Evolutionary conservation across 2,888 invertebrate genomes (phyloP), one percentile per base, ranked within the genome.

Genomic region (Mythimna albipuncta): DNA sequence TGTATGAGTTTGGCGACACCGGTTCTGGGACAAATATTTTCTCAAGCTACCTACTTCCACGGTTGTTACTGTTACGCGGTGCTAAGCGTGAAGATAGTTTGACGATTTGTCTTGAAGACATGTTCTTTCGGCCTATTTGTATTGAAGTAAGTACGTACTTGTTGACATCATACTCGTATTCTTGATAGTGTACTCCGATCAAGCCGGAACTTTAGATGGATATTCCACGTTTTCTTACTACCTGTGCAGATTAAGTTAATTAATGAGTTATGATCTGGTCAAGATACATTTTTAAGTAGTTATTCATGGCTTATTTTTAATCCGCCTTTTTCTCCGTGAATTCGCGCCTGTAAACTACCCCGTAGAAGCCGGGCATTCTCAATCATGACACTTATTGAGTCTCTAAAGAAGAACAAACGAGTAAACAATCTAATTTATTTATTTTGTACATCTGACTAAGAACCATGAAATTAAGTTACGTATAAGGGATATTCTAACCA

Each of bases 81-180:
- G 59, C 32, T 26, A 19, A 50, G 35, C 19, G 44, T 11, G 54
- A 71, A n/a, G 16, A 38, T 11, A 50, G 5, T 50, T 50, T 59
- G 6, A 41, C 38, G 26, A 19, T 50, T 47, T 13, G 26, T 16
- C 38, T 13, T n/a, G 35, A 66, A 11, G 11, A 64, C 41, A 62
- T 55, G 61, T 26, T 65, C 4, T 16, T 13, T 32, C 2, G 26
- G 6, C 21, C 64, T n/a, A 1, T 41, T n/a, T 26, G 61, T 38
- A 2, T 50, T 19, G 64, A 73, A 47, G 77, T 74, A 68, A 47
- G 77, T 74, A 68, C n/a, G 80, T 78, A 52, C 35, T 26, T 47
- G 47, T 44, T 32, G 16, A 13, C 63, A 44, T 64, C n/a, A 62
- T 78, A 47, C 26, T 26, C 26, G 26, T 26, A 26, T 54, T 52